Base-by-base conservation (phyloP, 2,888 invertebrate species). In the Drosophila picticornis region DNA sequence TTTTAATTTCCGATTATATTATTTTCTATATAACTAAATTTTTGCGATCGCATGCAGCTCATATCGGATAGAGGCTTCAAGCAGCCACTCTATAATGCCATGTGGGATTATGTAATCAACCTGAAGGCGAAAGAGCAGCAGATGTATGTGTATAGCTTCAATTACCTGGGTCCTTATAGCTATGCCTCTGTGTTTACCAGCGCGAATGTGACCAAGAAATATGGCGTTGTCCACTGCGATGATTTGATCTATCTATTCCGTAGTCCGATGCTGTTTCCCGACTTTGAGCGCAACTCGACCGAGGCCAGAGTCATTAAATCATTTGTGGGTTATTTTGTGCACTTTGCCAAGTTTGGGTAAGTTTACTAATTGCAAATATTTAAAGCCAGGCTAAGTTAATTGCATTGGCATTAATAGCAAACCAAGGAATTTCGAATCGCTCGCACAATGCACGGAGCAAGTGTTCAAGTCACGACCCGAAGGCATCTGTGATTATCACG, bases 221-320 rank as follows among this genome's bases (percentile, higher is more conserved):
- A 92, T 72, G 93, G 93, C 13, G 93, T 94, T 0, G 93, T 94
- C 0, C 95, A 95, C 81, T 94, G 94, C 74, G 95, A 95, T 83
- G 94, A 95, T 81, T 82, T 95, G 25, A 90, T 94, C 51, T 94
- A 94, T 77, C 85, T 94, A 6, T 94, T 94, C 75, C 93, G 93
- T 46, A 92, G 94, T 40, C 93, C 94, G 0, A 68, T 90, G 34
- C 55, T 94, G 2, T 94, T 94, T 81, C 78, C 90, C 0, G 92
- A 92, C 55, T 92, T 94, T 48, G 80, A 81, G 6, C 77, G 76
- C 9, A 75, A 87, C 48, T 92, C 92, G 0, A 81, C 74, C 0
- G 94, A 94, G 66, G 90, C 93, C 0, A 68, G 81, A 51, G 91
- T 94, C 43, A 92, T 93, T 1, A 83, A 91, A 36, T 80, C 88